These are phyloP conservation scores for Vespertilio murinus DNA, from an alignment of 2,797 vertebrate genomes.

Conservation along the genomic window DNA sequence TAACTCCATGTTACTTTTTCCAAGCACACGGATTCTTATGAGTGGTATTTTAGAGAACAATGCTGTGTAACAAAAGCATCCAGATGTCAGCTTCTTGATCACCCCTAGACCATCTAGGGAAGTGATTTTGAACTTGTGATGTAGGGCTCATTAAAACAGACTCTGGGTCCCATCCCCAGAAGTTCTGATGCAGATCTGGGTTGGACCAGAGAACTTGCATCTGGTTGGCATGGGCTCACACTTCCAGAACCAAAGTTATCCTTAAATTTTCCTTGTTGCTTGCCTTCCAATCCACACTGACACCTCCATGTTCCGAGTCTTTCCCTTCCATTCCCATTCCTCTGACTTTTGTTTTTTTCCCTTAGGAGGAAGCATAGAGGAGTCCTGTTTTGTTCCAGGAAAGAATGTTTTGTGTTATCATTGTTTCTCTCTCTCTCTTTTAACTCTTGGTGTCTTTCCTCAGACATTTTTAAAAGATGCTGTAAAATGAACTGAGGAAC, in stretches of 20 bases:
- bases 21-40: background rate
- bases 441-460: conserved; percentile 21
- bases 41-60: background rate
- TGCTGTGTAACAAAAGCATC: background rate
- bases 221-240: background rate
- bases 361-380: background rate
- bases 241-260: background rate
- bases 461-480: background rate
- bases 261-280: background rate
- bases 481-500: background rate
- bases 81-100: background rate
- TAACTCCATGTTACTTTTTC: conserved; percentile 27
- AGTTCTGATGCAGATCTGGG: background rate
- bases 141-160: background rate
- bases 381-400: background rate
- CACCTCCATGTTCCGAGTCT: background rate
- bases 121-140: background rate
- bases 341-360: background rate
- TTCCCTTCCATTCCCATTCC: background rate
- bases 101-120: background rate
- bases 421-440: conserved; percentile 8
- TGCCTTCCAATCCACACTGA: background rate
- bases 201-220: background rate
- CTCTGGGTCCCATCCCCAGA: background rate
- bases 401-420: background rate